Evolutionary conservation across 2,113 vertebrate species (phyloP), one percentile per base, ranked within the genome.

Genomic region (Tor tambroides): DNA sequence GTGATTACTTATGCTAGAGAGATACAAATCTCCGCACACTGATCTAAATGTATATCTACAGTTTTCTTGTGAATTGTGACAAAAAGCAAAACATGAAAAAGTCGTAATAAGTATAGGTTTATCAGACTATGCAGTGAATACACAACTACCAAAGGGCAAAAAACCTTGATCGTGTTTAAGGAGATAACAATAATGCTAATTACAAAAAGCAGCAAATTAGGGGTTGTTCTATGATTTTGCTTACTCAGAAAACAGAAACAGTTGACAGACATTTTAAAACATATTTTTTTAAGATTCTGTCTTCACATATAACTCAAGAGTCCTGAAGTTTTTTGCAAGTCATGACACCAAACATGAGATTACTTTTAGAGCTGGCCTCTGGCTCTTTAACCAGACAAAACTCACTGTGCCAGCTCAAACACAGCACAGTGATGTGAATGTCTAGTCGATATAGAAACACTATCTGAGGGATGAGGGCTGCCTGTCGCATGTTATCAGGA

Each of bases 401-500:
- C 65, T 38, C 46, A 78, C 43, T 81, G 21, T 38, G 67, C 80
- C 65, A 30, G n/a, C 28, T 4, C 84, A 86, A 43, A 67, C 61
- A 8, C 63, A 76, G 71, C 38, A 17, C 30, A 78, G 69, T 35
- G 59, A 56, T 26, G 71, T 69, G 26, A 87, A 46, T 63, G 79
- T 38, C 71, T 87, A 72, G 63, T 75, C 23, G 15, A 83, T 80
- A 83, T 43, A 65, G 49, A 83, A 30, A 81, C 19, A 78, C 63
- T 76, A 84, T 65, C 61, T 61, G 79, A 87, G 86, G 63, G 63
- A 46, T 61, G 86, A 82, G 63, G 86, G 84, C 67, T 74, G 59
- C 80, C 71, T 84, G 80, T 85, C 87, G 9, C 79, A 80, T 78
- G 82, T 85, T 74, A 90, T 88, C 81, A 81, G 28, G 6, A 56